Evolutionary conservation across 2,113 vertebrate species (phyloP), one percentile per base, ranked within the genome.

Genomic region (Dryoscopus gambensis): DNA sequence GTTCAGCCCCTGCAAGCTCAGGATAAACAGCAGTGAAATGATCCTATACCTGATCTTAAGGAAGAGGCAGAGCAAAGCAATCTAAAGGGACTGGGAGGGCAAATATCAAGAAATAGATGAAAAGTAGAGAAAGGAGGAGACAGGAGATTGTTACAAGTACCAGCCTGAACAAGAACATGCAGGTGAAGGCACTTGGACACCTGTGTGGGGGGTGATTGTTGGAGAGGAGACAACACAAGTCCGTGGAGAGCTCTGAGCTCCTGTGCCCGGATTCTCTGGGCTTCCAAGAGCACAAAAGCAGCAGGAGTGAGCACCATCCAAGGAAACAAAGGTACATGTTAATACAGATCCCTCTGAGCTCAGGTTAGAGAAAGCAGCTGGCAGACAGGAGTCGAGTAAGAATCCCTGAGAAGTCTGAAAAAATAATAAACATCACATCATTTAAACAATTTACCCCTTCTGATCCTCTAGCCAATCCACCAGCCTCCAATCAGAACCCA

Each of bases 391-490:
- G 95, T 65, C 0, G 13, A 84, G 39, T 75, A 87, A 93, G 93
- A 96, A 95, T 98, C 97, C 97, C 97, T 97, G 97, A 97, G 97
- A 96, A 91, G 85, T 96, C 89, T 93, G 89, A 92, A 87, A 92
- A 88, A 80, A 84, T 18, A 87, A 77, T 31, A 69, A 94, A 93
- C 77, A 94, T 92, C 62, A 76, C 84, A 75, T 81, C 81, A 65
- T 13, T 88, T 28, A 52, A 82, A 53, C 71, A 40, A 4, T 70
- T 62, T 55, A 74, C 42, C 88, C 95, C 80, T 96, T 98, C 96
- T 97, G 80, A 68, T 93, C 90, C 75, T 88, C 59, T 19, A 40
- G 60, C 64, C 82, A 15, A 30, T 15, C 39, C 55, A 74, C 69
- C 84, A 71, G 87, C 65, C 68, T 78, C 13, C 23, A 23, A 4